Percentiles rank a stretch among this genome's conserved stretches.
These are phyloP conservation scores for Oncorhynchus keta DNA, from an alignment of 2,113 vertebrate genomes.

Conservation along the genomic window DNA sequence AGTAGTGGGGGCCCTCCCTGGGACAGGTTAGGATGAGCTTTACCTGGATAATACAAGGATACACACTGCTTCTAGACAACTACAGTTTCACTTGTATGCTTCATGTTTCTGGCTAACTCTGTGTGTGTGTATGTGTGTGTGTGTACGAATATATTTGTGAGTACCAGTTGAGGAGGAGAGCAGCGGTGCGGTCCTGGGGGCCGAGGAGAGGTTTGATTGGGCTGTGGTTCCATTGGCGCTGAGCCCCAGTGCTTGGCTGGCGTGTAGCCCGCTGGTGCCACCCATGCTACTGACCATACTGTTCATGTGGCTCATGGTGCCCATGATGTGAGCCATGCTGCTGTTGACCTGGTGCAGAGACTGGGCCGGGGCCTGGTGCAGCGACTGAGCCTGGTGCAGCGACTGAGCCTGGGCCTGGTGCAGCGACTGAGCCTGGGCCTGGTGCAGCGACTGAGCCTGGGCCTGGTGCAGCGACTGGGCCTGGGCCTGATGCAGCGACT, in stretches of 20 bases:
- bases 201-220: slow-evolving; percentile 72
- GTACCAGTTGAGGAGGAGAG: slow-evolving; percentile 85
- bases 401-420: too few relatives aligned
- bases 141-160: not conserved
- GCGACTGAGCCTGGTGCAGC: too few relatives aligned
- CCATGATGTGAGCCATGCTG: slow-evolving; percentile 59
- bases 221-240: slow-evolving; percentile 77
- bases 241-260: slow-evolving; percentile 79
- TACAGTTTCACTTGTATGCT: too few relatives aligned
- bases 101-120: too few relatives aligned
- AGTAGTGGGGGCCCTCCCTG: slow-evolving; percentile 92
- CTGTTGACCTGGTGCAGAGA: slow-evolving; percentile 65
- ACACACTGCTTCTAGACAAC: not conserved
- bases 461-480: too few relatives aligned
- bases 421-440: too few relatives aligned
- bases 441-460: too few relatives aligned
- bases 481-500: too few relatives aligned
- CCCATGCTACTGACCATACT: slow-evolving; percentile 49
- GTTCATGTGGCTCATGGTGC: slow-evolving; percentile 59
- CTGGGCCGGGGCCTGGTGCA: slow-evolving; percentile 48
- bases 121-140: not conserved
- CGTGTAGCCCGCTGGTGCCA: slow-evolving; percentile 66
- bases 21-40: slow-evolving; percentile 92
- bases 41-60: slow-evolving; percentile 76
- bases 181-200: slow-evolving; percentile 75